A percentile compares a stretch with the other conserved stretches of the same genome.
Evolutionary conservation across 2,113 vertebrate species (phyloP).

Genomic region (Erinaceus europaeus): DNA sequence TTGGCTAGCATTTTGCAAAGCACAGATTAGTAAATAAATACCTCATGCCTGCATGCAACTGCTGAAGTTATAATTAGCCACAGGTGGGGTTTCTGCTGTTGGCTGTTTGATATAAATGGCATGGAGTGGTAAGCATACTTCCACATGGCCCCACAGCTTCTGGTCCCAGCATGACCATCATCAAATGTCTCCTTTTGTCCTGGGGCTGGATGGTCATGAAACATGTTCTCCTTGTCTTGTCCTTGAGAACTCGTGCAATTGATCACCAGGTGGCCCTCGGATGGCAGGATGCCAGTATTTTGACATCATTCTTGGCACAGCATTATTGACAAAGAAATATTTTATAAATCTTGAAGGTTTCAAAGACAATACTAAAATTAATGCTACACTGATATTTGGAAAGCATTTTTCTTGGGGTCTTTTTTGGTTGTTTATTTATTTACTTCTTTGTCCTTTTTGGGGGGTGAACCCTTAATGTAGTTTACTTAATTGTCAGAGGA

Average conservation of each 20-base stretch:
- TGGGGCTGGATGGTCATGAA: slow-evolving; percentile 34
- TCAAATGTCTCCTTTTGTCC: slow-evolving; percentile 13
- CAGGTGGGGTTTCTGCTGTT: slow-evolving; percentile 2
- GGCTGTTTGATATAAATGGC: not conserved
- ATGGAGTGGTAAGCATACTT: slow-evolving; percentile 29
- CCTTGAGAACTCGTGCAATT: slow-evolving; percentile 49
- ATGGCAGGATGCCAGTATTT: slow-evolving; percentile 59
- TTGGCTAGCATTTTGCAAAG: slow-evolving; percentile 1
- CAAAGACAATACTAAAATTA: not conserved
- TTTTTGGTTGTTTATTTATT: slow-evolving; percentile 53
- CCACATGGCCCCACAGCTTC: slow-evolving; percentile 41
- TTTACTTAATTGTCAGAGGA: slow-evolving; percentile 41
- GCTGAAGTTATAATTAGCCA: not conserved
- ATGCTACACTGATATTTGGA: slow-evolving; percentile 55
- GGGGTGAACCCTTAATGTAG: too few relatives aligned
- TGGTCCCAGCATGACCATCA: slow-evolving; percentile 38
- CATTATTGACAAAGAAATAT: slow-evolving; percentile 76
- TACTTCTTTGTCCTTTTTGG: too few relatives aligned
- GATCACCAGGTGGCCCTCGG: slow-evolving; percentile 63
- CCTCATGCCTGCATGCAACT: not conserved
- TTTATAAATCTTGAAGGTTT: slow-evolving; percentile 71
- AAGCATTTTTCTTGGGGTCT: slow-evolving; percentile 63
- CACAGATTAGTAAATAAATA: not conserved
- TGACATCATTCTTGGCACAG: slow-evolving; percentile 70
- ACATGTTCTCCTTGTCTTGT: slow-evolving; percentile 31